Evolutionary conservation across 1,140 invertebrate species (phyloP), one percentile per base, ranked within the genome.

Genomic region (Cydia splendana): DNA sequence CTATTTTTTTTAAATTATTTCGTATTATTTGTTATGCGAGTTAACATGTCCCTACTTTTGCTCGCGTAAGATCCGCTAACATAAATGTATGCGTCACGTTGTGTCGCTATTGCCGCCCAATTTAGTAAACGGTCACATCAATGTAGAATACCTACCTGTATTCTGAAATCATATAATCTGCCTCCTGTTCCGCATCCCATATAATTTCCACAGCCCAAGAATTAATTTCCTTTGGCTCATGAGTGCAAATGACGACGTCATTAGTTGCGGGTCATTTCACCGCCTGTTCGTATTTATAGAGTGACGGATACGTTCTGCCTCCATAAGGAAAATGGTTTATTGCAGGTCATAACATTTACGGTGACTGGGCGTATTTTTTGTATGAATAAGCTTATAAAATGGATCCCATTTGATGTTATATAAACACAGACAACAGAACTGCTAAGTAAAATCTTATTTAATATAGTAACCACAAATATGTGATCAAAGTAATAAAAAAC

Each of bases 241-340:
- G 67, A 71, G 67, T 71, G 67, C 38, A 20, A 71, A 71, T 71
- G 67, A 71, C 67, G 67, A 71, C 67, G 67, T 71, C 30, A 71
- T 71, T 71, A 71, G 67, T 71, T 10, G 13, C 67, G 67, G 67
- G 67, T 71, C 67, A 71, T 71, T 71, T 71, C 67, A n/a, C 34
- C 67, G 30, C 20, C 57, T 62, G 57, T 62, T 24, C 34, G 34
- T 20, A 71, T 71, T 71, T 71, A 71, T 71, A 71, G 34, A 71
- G 67, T 38, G 67, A 38, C 15, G 34, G 4, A 18, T 28, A 69
- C 45, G 67, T 71, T 71, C 67, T 71, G 9, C 18, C 2, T 71
- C 13, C 57, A 62, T 71, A 71, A 34, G 15, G 67, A 38, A 71
- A 71, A 71, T 71, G 67, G 67, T 10, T 69, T 38, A 71, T 71